A percentile compares a stretch with the other conserved stretches of the same genome.
These are phyloP conservation scores for Siphamia tubifer DNA, from an alignment of 2,113 vertebrate species.

Conservation along the genomic window DNA sequence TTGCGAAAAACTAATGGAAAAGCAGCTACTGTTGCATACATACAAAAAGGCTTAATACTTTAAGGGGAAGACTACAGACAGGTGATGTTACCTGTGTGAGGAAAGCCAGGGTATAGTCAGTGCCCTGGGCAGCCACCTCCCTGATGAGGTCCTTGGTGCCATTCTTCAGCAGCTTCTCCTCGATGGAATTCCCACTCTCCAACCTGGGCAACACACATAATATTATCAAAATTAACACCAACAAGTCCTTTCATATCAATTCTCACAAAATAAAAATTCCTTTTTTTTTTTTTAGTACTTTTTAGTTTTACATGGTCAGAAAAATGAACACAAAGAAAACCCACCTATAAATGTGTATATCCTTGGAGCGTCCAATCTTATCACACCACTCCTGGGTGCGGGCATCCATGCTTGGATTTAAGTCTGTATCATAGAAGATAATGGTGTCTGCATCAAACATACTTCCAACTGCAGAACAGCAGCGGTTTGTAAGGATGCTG, in stretches of 20 bases:
- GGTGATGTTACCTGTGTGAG: constrained; percentile 85
- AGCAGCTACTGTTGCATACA: no score
- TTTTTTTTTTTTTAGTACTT: no score
- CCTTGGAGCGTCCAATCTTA: constrained; percentile 91
- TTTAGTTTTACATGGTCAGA: no score
- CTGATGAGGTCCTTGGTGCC: constrained; percentile 93
- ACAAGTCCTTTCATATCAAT: no score
- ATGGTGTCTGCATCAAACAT: constrained; percentile 91
- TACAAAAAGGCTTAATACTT: neutral
- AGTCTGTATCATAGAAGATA: constrained; percentile 92
- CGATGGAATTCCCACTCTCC: constrained; percentile 92
- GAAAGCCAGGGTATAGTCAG: constrained; percentile 91
- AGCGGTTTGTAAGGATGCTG: constrained; percentile 90
- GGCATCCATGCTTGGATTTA: constrained; percentile 92
- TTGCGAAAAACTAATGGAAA: no score
- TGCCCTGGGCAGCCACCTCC: constrained; percentile 93
- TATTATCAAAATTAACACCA: no score
- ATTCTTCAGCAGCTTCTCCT: constrained; percentile 93
- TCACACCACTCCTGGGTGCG: constrained; percentile 94
- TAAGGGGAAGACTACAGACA: neutral
- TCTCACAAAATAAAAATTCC: no score
- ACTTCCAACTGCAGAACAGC: constrained; percentile 86
- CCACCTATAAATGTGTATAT: constrained; percentile 95
- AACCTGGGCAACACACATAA: constrained; percentile 73
- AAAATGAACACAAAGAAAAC: neutral